Conservation (phyloP, 2,888 invertebrate species). For the Phania funesta region DNA sequence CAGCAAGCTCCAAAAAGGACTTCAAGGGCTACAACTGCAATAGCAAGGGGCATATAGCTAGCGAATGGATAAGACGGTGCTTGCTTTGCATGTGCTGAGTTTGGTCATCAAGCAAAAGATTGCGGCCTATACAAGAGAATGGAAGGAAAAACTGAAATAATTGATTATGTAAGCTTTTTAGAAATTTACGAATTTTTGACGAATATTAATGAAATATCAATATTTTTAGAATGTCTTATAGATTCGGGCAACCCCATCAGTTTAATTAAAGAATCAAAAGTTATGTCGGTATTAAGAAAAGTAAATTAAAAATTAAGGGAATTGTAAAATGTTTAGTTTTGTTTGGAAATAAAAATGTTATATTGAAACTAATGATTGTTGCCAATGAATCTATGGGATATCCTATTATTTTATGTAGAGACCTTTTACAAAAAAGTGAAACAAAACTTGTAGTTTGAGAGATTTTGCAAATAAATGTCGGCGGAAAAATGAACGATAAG, state of each 20-base stretch:
- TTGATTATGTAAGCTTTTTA: slow-evolving; percentile 42
- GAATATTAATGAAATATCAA: slow-evolving; percentile 10
- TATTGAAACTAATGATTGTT: no score
- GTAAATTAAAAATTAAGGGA: background rate
- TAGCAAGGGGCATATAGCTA: slow-evolving; percentile 33
- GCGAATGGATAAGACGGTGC: slow-evolving; percentile 33
- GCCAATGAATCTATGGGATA: slow-evolving; percentile 39
- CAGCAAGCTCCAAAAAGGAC: background rate
- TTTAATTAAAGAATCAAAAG: background rate
- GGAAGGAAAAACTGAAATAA: background rate
- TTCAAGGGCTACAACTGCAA: slow-evolving; percentile 44
- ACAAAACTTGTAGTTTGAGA: slow-evolving; percentile 5
- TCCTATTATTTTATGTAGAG: slow-evolving; percentile 36
- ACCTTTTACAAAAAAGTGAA: slow-evolving; percentile 21
- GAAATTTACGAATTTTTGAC: background rate
- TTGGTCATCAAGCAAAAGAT: slow-evolving; percentile 37
- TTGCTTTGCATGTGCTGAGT: slow-evolving; percentile 23
- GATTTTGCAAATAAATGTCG: no score
- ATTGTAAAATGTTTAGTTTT: background rate
- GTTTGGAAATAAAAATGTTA: no score
- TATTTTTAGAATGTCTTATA: slow-evolving; percentile 63
- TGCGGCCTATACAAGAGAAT: slow-evolving; percentile 26
- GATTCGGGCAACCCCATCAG: slow-evolving; percentile 65
- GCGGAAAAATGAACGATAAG: no score
- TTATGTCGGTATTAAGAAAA: background rate